These are phyloP conservation scores for Calephelis perditalis DNA, from an alignment of 2,888 invertebrate species.

Conservation along the genomic window DNA sequence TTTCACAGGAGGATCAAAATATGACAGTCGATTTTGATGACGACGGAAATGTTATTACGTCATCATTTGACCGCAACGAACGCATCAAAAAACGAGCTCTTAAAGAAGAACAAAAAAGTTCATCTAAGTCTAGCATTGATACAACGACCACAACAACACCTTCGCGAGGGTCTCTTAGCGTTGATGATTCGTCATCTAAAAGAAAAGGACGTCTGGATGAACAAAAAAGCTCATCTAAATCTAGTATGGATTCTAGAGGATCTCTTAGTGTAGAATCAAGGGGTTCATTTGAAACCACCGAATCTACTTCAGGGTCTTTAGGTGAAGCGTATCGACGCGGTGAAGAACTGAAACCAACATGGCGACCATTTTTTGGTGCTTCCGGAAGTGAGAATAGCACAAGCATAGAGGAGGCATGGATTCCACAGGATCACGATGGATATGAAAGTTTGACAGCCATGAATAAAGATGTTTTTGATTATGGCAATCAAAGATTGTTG, in stretches of 20 bases:
- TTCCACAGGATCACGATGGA: constrained; percentile 85
- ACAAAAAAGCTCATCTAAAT: constrained; percentile 79
- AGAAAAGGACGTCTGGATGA: constrained; percentile 65
- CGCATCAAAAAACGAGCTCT: constrained; percentile 53
- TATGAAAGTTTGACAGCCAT: constrained; percentile 72
- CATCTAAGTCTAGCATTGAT: constrained; percentile 80
- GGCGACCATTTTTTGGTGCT: constrained; percentile 90
- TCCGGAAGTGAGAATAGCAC: constrained; percentile 88
- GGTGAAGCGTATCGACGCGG: constrained; percentile 84
- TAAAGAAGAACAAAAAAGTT: constrained; percentile 72
- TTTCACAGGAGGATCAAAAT: constrained; percentile 74
- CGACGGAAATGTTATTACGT: constrained; percentile 68
- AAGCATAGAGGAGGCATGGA: constrained; percentile 90
- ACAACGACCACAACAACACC: constrained; percentile 70
- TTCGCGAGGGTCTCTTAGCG: constrained; percentile 71
- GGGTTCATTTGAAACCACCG: constrained; percentile 84
- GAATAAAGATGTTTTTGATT: constrained; percentile 68
- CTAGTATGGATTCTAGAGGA: constrained; percentile 80
- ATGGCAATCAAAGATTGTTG: constrained; percentile 60
- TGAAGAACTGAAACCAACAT: constrained; percentile 87
- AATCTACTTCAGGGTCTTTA: constrained; percentile 85
- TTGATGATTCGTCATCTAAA: constrained; percentile 70
- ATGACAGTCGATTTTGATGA: constrained; percentile 74
- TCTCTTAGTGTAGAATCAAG: constrained; percentile 83
- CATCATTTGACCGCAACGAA: constrained; percentile 64